Evolutionary conservation across 2,888 invertebrate genomes (phyloP).

Genomic region (Caenorhabditis doughertyi): DNA sequence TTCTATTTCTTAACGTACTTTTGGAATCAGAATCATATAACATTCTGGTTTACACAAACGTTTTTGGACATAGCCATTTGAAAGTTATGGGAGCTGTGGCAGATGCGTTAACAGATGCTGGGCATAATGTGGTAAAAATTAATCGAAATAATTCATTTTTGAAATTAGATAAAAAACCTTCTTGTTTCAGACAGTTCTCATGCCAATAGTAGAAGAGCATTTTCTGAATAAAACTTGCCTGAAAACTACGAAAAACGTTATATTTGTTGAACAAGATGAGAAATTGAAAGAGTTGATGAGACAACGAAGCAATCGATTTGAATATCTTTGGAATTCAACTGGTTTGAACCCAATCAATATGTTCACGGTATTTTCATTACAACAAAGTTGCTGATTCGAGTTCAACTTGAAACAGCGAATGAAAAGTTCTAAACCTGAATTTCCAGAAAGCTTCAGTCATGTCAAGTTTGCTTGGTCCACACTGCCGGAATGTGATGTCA

Average conservation of each 20-base stretch:
- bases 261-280: conserved; percentile 39
- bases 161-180: background rate
- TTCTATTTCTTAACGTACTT: background rate
- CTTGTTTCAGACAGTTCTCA: conserved; percentile 54
- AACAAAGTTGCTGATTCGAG: too few relatives aligned
- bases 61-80: conserved; percentile 68
- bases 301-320: conserved; percentile 12
- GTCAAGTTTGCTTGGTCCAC: conserved; percentile 27
- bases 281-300: conserved; percentile 27
- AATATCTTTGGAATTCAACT: conserved; percentile 11
- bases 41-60: conserved; percentile 61
- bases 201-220: conserved; percentile 45
- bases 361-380: conserved; percentile 1
- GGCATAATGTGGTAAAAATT: conserved; percentile 61
- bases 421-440: too few relatives aligned
- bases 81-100: conserved; percentile 56
- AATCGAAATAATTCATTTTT: background rate
- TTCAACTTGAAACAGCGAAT: too few relatives aligned
- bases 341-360: conserved; percentile 25
- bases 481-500: conserved; percentile 51
- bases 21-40: conserved; percentile 27
- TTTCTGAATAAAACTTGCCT: conserved; percentile 16
- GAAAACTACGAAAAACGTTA: conserved; percentile 47
- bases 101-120: conserved; percentile 63
- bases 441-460: conserved; percentile 30